These are phyloP conservation scores for Cichladusa arquata DNA, from an alignment of 2,113 vertebrate genomes.

Conservation along the genomic window DNA sequence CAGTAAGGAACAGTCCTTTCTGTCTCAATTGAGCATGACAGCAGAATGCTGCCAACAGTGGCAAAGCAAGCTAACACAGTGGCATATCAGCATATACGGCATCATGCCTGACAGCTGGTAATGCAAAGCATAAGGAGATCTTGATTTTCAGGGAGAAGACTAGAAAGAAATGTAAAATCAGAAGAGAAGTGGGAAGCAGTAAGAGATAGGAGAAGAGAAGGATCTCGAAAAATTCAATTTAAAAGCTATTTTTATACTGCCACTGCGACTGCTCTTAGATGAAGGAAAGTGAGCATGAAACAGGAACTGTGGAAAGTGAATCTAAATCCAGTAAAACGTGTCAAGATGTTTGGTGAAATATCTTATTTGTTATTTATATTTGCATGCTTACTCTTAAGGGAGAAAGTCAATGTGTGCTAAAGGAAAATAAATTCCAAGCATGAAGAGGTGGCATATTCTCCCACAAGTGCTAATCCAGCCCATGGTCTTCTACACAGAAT, in stretches of 20 bases:
- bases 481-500: background rate
- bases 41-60: slow-evolving; percentile 15
- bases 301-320: slow-evolving; percentile 8
- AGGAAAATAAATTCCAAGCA: background rate
- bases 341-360: slow-evolving; percentile 39
- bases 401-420: background rate
- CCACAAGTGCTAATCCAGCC: background rate
- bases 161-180: slow-evolving; percentile 41
- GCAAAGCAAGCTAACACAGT: background rate
- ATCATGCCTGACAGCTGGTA: slow-evolving; percentile 46
- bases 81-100: background rate
- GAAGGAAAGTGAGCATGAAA: slow-evolving; percentile 48
- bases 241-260: slow-evolving; percentile 53
- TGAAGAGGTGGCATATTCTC: background rate
- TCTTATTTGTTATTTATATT: slow-evolving; percentile 53
- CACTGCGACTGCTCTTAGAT: slow-evolving; percentile 10
- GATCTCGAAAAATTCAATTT: slow-evolving; percentile 32
- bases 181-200: slow-evolving; percentile 21
- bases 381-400: background rate
- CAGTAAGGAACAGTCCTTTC: slow-evolving; percentile 8
- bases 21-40: slow-evolving; percentile 40
- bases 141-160: slow-evolving; percentile 50
- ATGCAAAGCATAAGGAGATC: slow-evolving; percentile 52
- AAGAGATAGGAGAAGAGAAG: slow-evolving; percentile 27
- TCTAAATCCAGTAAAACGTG: slow-evolving; percentile 36